Evolutionary conservation across 2,888 invertebrate genomes (phyloP), one percentile per base, ranked within the genome.

Genomic region (Caenorhabditis auriculariae): DNA sequence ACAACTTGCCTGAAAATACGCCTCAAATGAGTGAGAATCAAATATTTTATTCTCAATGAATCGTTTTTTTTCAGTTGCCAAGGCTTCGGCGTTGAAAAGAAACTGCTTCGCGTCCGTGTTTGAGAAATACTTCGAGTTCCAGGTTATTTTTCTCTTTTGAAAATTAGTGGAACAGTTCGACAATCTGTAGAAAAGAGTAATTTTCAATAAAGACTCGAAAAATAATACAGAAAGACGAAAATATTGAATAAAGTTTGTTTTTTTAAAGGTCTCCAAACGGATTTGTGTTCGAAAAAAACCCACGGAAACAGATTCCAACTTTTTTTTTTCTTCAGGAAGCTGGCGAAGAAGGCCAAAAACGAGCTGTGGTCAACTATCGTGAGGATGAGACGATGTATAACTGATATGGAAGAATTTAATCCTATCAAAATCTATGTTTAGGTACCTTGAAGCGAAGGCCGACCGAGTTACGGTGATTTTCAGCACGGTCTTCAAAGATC

Each of bases 71-170:
- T 38, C 23, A 57, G 61, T 70, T 2, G 27, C 48, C 37, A 92
- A 91, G 85, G 89, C 94, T 73, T 93, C 94, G 21, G 87, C 94
- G 53, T 85, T 98, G 65, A 98, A 98, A 85, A 88, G 96, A 81
- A 93, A 99, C 85, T 98, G 98, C 85, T 98, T 98, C 85, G 96
- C 96, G 43, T 94, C 95, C 17, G 95, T 98, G 60, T 99, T 98
- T 85, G 95, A 98, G 84, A 95, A 96, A 82, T 99, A 98, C 86
- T 98, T 98, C 85, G 90, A 94, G 83, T 91, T 91, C 84, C 74
- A 74, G 51, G 59, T 59, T 24, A 9, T 15, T 1, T 37, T 12
- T 24, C 15, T 4, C 1, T 21, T n/a, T 53, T 37, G 45, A 3
- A 29, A 42, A 23, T 7, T 44, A 17, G 17, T 21, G 35, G 38